Conservation (phyloP, 2,797 vertebrate species). For the Anabas testudineus region DNA sequence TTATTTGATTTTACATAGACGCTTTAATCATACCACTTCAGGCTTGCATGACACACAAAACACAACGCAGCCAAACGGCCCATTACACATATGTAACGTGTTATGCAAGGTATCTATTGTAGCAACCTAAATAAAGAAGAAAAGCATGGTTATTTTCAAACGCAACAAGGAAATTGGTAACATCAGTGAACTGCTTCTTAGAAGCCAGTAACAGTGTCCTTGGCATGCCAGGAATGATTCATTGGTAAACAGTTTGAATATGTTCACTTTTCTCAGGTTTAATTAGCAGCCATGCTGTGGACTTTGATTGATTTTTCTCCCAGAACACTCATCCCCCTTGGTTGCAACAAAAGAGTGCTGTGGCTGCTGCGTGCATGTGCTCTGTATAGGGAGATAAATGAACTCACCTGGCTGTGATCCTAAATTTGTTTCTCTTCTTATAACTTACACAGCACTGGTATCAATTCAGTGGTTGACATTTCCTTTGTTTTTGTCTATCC, state of each 20-base stretch:
- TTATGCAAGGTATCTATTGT: conserved; percentile 18
- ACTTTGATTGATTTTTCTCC: conserved; percentile 71
- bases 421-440: conserved; percentile 10
- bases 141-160: conserved; percentile 13
- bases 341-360: conserved; percentile 34
- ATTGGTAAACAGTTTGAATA: conserved; percentile 67
- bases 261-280: conserved; percentile 62
- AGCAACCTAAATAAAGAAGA: conserved; percentile 2
- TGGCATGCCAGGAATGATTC: conserved; percentile 44
- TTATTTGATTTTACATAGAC: conserved; percentile 58
- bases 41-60: conserved; percentile 46
- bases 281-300: conserved; percentile 65
- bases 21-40: conserved; percentile 52
- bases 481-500: background rate
- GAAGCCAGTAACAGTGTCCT: conserved; percentile 34
- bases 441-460: background rate
- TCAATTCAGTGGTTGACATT: background rate
- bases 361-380: conserved; percentile 24
- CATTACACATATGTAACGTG: conserved; percentile 22
- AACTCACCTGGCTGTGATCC: conserved; percentile 14
- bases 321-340: conserved; percentile 50
- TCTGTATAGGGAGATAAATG: conserved; percentile 39
- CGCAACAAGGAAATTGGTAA: conserved; percentile 21
- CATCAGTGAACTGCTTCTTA: conserved; percentile 26
- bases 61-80: conserved; percentile 17